phyloP scores from a whole-genome alignment of 2,797 vertebrate genomes.

The Sternarchorhynchus goeldii region DNA sequence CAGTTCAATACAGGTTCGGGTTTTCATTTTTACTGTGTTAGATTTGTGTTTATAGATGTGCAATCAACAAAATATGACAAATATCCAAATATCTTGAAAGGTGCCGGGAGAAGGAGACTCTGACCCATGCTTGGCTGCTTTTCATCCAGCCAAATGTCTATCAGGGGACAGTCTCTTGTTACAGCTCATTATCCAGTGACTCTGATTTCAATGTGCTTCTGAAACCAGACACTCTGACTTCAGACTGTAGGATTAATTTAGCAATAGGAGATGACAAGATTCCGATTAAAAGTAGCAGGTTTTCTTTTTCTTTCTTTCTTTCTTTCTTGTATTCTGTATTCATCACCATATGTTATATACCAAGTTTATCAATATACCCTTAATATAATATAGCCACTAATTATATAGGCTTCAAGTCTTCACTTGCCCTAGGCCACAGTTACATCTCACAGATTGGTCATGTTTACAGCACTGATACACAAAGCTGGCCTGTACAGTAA shows the following conservation, averaged over 20 bases:
- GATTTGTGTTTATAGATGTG: too few species aligned
- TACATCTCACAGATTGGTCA: constrained; percentile 27
- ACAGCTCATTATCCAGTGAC: constrained; percentile 44
- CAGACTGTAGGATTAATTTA: not conserved
- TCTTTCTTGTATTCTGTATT: not conserved
- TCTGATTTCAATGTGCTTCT: constrained; percentile 3
- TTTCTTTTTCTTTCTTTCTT: not conserved
- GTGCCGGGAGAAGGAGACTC: not conserved
- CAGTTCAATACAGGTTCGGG: too few species aligned
- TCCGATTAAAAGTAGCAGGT: not conserved
- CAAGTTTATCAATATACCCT: constrained; percentile 39
- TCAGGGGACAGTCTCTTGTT: constrained; percentile 34
- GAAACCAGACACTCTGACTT: constrained; percentile 22
- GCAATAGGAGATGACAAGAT: not conserved
- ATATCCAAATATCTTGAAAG: constrained; percentile 4
- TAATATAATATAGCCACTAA: constrained; percentile 18
- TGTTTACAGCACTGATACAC: constrained; percentile 39
- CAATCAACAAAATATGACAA: too few species aligned
- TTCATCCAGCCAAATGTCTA: constrained; percentile 35
- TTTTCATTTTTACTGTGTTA: too few species aligned
- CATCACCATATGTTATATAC: not conserved
- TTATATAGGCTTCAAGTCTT: not conserved
- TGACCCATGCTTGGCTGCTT: constrained; percentile 27
- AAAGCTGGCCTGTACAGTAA: constrained; percentile 42
- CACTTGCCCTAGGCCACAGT: not conserved